Evolutionary conservation across 2,888 invertebrate genomes (phyloP), one percentile per base, ranked within the genome.

Genomic region (Gnatocerus cornutus): DNA sequence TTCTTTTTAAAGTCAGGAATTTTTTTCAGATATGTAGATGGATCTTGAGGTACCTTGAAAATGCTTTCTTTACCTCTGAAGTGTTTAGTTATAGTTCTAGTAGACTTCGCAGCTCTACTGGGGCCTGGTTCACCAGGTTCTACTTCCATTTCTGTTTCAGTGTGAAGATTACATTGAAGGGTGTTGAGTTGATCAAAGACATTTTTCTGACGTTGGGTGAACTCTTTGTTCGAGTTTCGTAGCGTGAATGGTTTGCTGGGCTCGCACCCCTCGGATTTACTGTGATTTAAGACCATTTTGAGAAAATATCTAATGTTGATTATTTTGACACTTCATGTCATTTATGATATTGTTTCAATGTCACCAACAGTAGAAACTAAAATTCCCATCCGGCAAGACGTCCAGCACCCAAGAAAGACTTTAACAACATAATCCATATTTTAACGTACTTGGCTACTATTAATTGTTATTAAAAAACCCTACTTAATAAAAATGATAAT

Each of bases 11-110:
- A 89, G 74, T 87, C 88, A 41, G 88, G 88, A 3, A 84, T 80
- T 53, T 80, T 82, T 6, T 86, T 81, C 0, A 86, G 84, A 67
- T 76, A 81, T 63, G 78, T 77, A 33, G 90, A 83, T 1, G 91
- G 91, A 12, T 90, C 88, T 77, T 91, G 90, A 0, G 93, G 92
- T 69, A 90, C 88, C 81, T 94, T 94, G 76, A 92, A 95, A 73
- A 95, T 92, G 80, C 94, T 95, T 80, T 94, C 93, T 78, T 89
- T 88, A 0, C 92, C 91, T 77, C 89, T 86, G 77, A 90, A 91
- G 68, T 88, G 88, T 79, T 87, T 90, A 78, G 89, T 89, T 81
- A 89, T 87, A 48, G 83, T 84, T 45, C 73, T 73, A 79, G 84
- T 76, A 85, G 85, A 6, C 82, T 41, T 62, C 78, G 80, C 78